A percentile compares a stretch with the other conserved stretches of the same genome.
phyloP scores from a whole-genome alignment of 2,113 vertebrate genomes.

The Dendrocopos noguchii region DNA sequence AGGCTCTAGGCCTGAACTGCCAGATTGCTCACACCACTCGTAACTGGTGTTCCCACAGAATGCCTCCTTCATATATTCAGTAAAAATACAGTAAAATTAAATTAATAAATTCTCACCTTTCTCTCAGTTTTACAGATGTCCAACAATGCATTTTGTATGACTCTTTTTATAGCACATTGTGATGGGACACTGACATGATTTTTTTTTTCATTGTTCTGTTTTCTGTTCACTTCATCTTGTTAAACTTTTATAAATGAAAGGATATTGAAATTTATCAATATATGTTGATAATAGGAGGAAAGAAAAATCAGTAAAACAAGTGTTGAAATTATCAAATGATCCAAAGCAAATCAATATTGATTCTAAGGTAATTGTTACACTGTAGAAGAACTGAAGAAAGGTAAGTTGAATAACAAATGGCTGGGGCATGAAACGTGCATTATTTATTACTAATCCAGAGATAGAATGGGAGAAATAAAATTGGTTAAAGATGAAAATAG shows the following conservation, averaged over 20 bases:
- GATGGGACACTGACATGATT: neutral
- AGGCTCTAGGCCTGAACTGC: too few species aligned
- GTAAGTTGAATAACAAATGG: neutral
- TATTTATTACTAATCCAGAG: neutral
- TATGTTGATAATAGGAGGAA: neutral
- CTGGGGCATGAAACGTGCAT: neutral
- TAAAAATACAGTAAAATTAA: neutral
- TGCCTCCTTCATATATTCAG: neutral
- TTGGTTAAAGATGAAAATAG: neutral
- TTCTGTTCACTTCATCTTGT: neutral
- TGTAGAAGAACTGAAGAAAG: neutral
- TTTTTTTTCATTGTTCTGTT: neutral
- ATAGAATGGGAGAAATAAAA: neutral
- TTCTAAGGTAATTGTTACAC: neutral
- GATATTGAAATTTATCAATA: neutral
- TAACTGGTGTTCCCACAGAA: too few species aligned
- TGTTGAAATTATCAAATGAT: neutral
- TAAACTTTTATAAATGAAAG: neutral
- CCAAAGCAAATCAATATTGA: neutral
- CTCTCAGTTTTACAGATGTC: neutral
- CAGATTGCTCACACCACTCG: too few species aligned
- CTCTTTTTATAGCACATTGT: neutral
- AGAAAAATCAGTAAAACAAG: neutral
- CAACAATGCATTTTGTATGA: neutral
- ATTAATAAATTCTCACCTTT: rapidly evolving